Evolutionary conservation across 2,113 vertebrate species (phyloP).

Genomic region (Cyphomyrus discorhynchus): DNA sequence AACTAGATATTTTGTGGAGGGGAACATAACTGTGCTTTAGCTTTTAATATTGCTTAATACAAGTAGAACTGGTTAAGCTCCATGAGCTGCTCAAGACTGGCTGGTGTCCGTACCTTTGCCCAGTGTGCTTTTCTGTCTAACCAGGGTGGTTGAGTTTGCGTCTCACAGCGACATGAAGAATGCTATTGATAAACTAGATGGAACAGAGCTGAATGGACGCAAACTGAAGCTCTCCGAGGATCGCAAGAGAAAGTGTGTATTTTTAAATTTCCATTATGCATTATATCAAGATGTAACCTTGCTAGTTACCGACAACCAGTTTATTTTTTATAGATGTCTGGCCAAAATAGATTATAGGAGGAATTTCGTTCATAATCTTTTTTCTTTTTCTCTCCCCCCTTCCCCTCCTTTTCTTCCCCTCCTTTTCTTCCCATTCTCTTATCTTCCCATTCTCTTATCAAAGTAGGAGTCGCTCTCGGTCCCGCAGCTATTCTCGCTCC

Average conservation of each 20-base stretch:
- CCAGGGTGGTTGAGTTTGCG: conserved; percentile 85
- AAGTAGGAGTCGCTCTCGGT: conserved; percentile 61
- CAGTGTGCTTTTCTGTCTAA: background rate
- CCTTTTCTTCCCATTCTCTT: too few relatives aligned
- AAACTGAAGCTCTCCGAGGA: conserved; percentile 84
- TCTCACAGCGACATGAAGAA: conserved; percentile 88
- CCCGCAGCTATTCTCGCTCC: conserved; percentile 63
- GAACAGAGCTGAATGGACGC: conserved; percentile 82
- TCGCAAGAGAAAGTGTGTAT: conserved; percentile 68
- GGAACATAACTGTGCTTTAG: background rate
- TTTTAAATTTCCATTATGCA: background rate
- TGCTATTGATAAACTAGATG: conserved; percentile 80
- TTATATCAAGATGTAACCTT: too few relatives aligned
- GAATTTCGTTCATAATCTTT: background rate
- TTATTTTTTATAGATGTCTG: background rate
- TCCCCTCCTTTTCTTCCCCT: too few relatives aligned
- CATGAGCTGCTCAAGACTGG: background rate
- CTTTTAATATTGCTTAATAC: background rate
- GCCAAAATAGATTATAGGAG: background rate
- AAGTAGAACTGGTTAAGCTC: background rate
- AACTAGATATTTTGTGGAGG: background rate
- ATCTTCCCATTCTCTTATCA: conserved; percentile 26
- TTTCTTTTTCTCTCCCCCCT: background rate
- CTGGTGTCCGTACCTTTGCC: background rate
- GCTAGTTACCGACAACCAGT: background rate